Conservation (phyloP, 2,113 vertebrate species). For the Hucho hucho region DNA sequence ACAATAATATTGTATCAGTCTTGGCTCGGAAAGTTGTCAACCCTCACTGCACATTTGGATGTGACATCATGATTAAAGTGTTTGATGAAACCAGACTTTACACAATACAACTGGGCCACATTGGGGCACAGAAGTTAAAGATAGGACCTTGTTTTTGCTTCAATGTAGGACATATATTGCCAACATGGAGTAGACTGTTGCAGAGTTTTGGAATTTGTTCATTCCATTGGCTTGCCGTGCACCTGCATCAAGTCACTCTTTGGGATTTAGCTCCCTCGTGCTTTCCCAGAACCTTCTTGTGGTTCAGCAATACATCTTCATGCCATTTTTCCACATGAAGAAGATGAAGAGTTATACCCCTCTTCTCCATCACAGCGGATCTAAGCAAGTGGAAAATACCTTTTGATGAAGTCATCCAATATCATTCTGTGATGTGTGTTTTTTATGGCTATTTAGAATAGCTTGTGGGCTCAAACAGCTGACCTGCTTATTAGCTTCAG, state of each 20-base stretch:
- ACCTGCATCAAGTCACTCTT: neutral
- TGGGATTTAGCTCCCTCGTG: neutral
- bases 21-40: conserved; percentile 30
- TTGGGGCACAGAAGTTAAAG: too few relatives aligned
- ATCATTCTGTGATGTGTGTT: neutral
- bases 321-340: neutral
- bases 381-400: conserved; percentile 1
- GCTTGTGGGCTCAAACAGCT: conserved; percentile 7
- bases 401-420: conserved; percentile 8
- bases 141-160: too few relatives aligned
- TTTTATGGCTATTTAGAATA: conserved; percentile 14
- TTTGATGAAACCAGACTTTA: too few relatives aligned
- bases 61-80: neutral
- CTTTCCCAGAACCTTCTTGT: too few relatives aligned
- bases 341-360: neutral
- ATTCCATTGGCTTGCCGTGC: neutral
- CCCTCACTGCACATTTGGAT: conserved; percentile 7
- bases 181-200: neutral
- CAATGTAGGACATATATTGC: neutral
- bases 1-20: neutral
- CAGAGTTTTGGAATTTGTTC: neutral
- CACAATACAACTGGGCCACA: too few relatives aligned
- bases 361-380: neutral
- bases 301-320: neutral
- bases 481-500: conserved; percentile 26